These are phyloP conservation scores for Heliopora coerulea DNA, from an alignment of 92 coral and sea anemone species.

Conservation along the genomic window DNA sequence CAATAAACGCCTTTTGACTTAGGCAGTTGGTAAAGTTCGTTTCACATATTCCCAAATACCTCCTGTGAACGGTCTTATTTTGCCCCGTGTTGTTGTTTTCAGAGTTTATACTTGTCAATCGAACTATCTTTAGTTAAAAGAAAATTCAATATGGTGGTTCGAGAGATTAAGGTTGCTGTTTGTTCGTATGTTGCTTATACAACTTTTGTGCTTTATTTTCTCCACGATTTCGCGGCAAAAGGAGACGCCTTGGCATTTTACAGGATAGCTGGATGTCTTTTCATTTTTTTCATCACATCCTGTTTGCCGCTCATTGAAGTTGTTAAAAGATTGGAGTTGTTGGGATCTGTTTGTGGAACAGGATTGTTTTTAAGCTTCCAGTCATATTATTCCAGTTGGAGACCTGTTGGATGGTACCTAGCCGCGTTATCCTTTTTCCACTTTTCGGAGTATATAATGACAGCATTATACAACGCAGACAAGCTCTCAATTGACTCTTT, in stretches of 20 bases:
- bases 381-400: constrained; percentile 39
- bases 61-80: too few relatives aligned
- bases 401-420: constrained; percentile 86
- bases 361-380: constrained; percentile 60
- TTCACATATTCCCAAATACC: too few relatives aligned
- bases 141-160: constrained; percentile 27
- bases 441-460: constrained; percentile 88
- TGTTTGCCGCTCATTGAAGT: constrained; percentile 66
- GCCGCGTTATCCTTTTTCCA: constrained; percentile 84
- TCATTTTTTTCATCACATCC: constrained; percentile 30
- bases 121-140: too few relatives aligned
- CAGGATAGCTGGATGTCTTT: neutral
- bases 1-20: too few relatives aligned
- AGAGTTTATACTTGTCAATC: too few relatives aligned
- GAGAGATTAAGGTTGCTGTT: constrained; percentile 56
- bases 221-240: neutral
- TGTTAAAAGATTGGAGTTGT: constrained; percentile 66
- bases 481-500: constrained; percentile 79
- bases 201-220: constrained; percentile 42
- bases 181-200: constrained; percentile 60
- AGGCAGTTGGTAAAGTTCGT: too few relatives aligned
- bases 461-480: constrained; percentile 73
- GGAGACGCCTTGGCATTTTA: constrained; percentile 25
- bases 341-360: constrained; percentile 71
- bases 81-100: too few relatives aligned